These are phyloP conservation scores for Archaeoteleia sp. DNA, from an alignment of 2,888 invertebrate species.

Conservation along the genomic window DNA sequence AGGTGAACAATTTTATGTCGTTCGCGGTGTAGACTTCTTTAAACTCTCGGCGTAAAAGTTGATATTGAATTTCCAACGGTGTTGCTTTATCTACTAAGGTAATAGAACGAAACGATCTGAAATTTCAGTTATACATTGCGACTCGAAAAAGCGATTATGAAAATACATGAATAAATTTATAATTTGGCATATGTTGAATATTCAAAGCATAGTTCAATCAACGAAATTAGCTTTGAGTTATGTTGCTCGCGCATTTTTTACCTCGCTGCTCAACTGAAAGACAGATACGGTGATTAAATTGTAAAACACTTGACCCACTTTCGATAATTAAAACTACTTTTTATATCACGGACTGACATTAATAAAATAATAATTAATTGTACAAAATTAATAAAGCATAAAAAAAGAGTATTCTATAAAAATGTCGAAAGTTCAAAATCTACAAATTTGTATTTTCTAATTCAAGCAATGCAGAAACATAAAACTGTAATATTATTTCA, in stretches of 20 bases:
- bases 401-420: no score
- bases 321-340: no score
- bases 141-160: constrained; percentile 14
- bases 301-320: no score
- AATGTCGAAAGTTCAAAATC: no score
- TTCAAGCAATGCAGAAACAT: no score
- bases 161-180: constrained; percentile 35
- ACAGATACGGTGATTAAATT: neutral
- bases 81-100: constrained; percentile 28
- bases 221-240: constrained; percentile 28
- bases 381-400: no score
- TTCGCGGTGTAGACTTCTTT: constrained; percentile 19
- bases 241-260: constrained; percentile 12
- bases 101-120: constrained; percentile 24
- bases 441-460: no score
- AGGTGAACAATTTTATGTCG: constrained; percentile 15
- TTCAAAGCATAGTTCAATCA: constrained; percentile 28
- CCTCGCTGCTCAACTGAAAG: constrained; percentile 1
- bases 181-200: constrained; percentile 28
- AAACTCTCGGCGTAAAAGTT: constrained; percentile 4
- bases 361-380: no score
- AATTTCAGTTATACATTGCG: constrained; percentile 11
- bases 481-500: no score
- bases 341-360: no score
- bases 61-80: neutral